Conservation (phyloP, 2,888 invertebrate genomes). For the Acleris laterana region DNA sequence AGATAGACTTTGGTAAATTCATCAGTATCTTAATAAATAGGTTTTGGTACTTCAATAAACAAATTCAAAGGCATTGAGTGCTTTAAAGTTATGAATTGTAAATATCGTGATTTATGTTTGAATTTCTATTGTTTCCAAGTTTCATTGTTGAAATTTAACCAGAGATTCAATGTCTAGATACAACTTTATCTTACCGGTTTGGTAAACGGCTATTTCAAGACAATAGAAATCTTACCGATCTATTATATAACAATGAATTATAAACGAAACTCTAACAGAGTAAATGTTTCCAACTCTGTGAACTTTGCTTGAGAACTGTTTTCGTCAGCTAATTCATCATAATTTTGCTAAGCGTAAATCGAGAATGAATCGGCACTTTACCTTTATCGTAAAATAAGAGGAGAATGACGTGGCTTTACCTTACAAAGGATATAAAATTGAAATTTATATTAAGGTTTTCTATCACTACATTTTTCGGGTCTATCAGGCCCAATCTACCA, state of each 20-base stretch:
- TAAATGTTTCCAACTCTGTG: not conserved
- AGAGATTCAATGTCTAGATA: slow-evolving; percentile 11
- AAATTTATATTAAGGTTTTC: no score
- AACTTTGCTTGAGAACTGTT: not conserved
- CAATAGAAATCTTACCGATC: slow-evolving; percentile 14
- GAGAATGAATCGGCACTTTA: no score
- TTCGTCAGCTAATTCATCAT: no score
- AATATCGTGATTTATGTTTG: not conserved
- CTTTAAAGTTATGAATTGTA: not conserved
- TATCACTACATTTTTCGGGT: no score
- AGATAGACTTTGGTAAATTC: no score
- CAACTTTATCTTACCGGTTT: slow-evolving; percentile 7
- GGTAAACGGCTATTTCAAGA: not conserved
- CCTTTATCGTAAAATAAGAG: no score
- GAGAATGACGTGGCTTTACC: no score
- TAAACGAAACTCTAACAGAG: slow-evolving; percentile 5
- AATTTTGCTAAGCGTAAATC: no score
- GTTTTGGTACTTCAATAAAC: not conserved
- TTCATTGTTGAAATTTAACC: slow-evolving; percentile 1
- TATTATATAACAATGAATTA: not conserved
- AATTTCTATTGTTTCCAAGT: slow-evolving; percentile 3
- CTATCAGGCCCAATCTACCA: no score
- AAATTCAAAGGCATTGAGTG: not conserved
- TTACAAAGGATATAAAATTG: no score
- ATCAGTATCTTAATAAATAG: no score